These are phyloP conservation scores for Acyrthosiphon pisum DNA, from an alignment of 1,140 invertebrate species.

Conservation along the genomic window DNA sequence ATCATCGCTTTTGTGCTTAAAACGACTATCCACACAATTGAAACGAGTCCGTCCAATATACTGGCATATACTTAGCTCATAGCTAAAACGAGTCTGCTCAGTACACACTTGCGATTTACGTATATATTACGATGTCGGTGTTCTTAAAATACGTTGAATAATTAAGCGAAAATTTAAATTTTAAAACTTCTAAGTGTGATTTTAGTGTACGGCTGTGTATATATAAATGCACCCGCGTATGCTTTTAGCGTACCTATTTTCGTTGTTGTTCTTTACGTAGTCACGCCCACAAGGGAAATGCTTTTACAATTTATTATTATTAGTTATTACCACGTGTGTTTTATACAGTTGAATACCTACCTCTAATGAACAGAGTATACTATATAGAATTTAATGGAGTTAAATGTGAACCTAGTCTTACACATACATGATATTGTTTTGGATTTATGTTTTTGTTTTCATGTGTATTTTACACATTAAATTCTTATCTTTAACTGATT, in stretches of 20 bases:
- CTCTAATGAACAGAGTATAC: neutral
- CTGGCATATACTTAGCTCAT: neutral
- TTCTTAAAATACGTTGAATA: conserved; percentile 8
- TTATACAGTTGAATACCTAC: neutral
- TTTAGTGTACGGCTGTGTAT: neutral
- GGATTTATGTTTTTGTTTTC: neutral
- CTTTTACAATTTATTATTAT: conserved; percentile 4
- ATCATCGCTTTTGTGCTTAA: neutral
- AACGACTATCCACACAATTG: neutral
- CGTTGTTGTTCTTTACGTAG: neutral
- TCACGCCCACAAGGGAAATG: neutral
- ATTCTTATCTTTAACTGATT: neutral
- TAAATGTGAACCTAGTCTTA: neutral
- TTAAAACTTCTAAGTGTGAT: conserved; percentile 8
- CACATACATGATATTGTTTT: too few species aligned
- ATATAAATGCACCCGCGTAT: neutral
- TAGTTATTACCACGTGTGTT: neutral
- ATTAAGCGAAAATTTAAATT: neutral
- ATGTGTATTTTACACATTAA: neutral
- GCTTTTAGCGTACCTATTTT: neutral
- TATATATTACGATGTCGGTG: neutral
- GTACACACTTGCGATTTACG: neutral
- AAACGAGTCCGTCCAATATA: neutral
- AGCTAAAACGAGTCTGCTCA: neutral
- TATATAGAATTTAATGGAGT: neutral